Conservation (phyloP, 2,797 vertebrate species). For the Anisognathus igniventris region DNA sequence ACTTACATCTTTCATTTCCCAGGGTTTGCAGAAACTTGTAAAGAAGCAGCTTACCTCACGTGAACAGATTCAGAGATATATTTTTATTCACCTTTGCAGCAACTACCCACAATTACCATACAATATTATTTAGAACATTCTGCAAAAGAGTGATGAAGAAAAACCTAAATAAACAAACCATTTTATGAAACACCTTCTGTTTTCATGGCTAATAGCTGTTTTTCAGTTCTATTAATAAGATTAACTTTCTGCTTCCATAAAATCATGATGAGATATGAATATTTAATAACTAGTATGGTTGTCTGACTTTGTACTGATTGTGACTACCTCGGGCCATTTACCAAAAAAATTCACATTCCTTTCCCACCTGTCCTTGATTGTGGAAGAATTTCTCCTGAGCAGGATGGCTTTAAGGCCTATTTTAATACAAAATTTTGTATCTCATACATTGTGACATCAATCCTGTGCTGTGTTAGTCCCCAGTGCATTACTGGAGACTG, state of each 20-base stretch:
- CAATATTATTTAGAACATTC: background rate
- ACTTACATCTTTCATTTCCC: background rate
- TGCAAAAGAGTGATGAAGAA: background rate
- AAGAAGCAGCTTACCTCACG: background rate
- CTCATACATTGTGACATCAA: background rate
- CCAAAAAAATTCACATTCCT: background rate
- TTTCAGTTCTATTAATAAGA: background rate
- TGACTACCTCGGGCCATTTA: background rate
- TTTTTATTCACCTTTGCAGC: background rate
- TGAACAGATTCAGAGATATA: background rate
- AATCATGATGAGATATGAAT: background rate
- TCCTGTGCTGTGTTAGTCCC: background rate
- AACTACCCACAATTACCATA: background rate
- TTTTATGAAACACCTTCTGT: background rate
- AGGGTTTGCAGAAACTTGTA: background rate
- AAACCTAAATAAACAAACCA: background rate
- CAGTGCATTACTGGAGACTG: background rate
- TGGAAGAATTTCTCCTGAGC: background rate
- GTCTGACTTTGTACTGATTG: background rate
- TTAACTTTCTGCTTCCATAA: background rate
- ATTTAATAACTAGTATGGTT: background rate
- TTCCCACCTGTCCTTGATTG: background rate
- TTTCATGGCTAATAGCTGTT: background rate
- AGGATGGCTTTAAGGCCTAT: background rate
- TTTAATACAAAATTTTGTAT: background rate